A percentile compares a stretch with the other conserved stretches of the same genome.
Evolutionary conservation across 2,113 vertebrate species (phyloP).

Genomic region (Oenanthe melanoleuca): DNA sequence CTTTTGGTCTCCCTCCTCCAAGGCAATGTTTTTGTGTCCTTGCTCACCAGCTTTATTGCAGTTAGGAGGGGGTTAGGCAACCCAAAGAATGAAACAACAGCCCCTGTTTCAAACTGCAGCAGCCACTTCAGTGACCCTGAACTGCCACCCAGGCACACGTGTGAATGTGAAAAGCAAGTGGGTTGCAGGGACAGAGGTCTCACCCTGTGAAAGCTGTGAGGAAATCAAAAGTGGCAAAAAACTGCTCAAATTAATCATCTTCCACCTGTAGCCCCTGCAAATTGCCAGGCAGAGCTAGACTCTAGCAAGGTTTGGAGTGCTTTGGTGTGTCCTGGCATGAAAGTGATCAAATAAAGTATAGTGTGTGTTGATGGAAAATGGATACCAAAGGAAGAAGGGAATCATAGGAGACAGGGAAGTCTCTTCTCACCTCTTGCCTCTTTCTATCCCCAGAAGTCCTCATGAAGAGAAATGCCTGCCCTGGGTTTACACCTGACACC

Average conservation of each 20-base stretch:
- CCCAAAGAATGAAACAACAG: not conserved
- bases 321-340: not conserved
- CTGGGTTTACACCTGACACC: not conserved
- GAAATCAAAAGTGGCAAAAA: not conserved
- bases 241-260: not conserved
- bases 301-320: not conserved
- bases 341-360: not conserved
- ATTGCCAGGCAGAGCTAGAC: not conserved
- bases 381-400: not conserved
- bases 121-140: not conserved
- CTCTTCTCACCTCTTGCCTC: not conserved
- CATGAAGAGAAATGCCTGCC: not conserved
- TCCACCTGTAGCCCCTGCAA: not conserved
- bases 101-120: not conserved
- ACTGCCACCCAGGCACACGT: accelerated
- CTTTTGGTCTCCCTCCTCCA: not conserved
- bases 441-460: not conserved
- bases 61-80: not conserved
- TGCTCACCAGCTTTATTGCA: not conserved
- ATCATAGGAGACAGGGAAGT: not conserved
- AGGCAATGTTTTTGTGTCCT: not conserved
- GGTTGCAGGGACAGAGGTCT: not conserved
- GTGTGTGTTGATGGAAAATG: not conserved
- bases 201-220: not conserved
- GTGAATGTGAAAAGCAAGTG: not conserved